Percentiles rank a stretch among this genome's conserved stretches.
These are phyloP conservation scores for Dicyrtomina minuta DNA, from an alignment of 2,888 invertebrate species.

Conservation along the genomic window DNA sequence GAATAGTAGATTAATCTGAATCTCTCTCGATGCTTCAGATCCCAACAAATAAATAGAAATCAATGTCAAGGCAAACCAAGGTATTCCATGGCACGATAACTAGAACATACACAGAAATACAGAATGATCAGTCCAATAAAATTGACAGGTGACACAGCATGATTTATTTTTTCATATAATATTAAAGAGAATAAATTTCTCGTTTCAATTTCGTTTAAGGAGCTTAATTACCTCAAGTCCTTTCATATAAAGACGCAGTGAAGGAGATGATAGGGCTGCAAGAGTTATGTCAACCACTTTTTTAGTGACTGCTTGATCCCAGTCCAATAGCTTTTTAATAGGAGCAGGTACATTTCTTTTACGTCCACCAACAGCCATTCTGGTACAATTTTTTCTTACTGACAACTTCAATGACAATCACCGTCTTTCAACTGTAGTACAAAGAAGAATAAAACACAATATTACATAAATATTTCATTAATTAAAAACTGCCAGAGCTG, in stretches of 20 bases:
- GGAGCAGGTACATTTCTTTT: constrained; percentile 52
- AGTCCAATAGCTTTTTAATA: constrained; percentile 55
- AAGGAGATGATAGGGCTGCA: constrained; percentile 55
- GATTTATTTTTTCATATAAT: constrained; percentile 16
- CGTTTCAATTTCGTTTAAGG: background rate
- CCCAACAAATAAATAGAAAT: constrained; percentile 76
- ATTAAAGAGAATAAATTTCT: background rate
- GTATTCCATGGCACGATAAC: constrained; percentile 85
- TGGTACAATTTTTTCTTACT: too few species aligned
- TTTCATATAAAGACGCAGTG: constrained; percentile 59
- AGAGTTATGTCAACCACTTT: constrained; percentile 56
- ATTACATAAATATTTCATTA: too few species aligned
- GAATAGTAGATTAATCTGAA: constrained; percentile 81
- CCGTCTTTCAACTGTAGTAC: too few species aligned
- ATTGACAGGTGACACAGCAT: background rate
- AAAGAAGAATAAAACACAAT: background rate
- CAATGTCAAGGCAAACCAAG: constrained; percentile 78
- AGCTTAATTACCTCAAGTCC: constrained; percentile 59
- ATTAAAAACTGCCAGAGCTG: too few species aligned
- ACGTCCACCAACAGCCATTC: constrained; percentile 30
- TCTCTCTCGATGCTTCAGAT: constrained; percentile 68
- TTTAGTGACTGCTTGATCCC: constrained; percentile 57
- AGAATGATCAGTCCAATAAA: constrained; percentile 2
- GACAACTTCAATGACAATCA: background rate
- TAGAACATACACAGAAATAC: too few species aligned